Base-by-base conservation (phyloP, 2,888 invertebrate species). In the Epiblema foenella region DNA sequence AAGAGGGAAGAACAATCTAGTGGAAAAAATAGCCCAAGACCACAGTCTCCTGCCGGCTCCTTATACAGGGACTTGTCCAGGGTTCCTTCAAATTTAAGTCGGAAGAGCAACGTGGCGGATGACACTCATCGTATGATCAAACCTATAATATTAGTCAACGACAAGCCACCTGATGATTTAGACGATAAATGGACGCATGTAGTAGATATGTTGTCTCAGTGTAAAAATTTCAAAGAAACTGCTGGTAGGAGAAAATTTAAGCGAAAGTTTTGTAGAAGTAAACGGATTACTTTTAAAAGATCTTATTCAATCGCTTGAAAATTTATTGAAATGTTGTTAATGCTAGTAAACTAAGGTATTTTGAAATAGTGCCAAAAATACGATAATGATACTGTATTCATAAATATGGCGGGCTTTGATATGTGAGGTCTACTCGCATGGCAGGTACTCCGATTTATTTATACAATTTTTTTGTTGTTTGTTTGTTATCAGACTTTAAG, bases 81-180 rank as follows among this genome's bases (percentile, higher is more conserved):
- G 65, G 81, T 84, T 74, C 81, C 87, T 0, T 75, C 81, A 0
- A 77, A 82, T 17, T 59, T 79, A 46, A 90, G 86, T 80, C 80
- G 81, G 46, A 84, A 85, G 39, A 79, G 78, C 5, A 81, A 80
- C 52, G 69, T 72, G 4, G 73, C 75, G 29, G 84, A 85, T 39
- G 79, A 81, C 2, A 79, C 79, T 56, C 75, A 79, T 63, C 76
- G 74, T 29, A 79, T 84, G 0, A 77, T 83, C 10, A 86, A 90
- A 73, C 93, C 93, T 1, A 89, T 93, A 37, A 93, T 93, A 24
- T 75, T 93, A 75, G 86, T 92, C 5, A 93, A 93, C 57, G 93
- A 93, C 52, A 88, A 87, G 75, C 87, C 88, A 17, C 87, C 88
- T 0, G 92, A 91, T 75, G 92, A 91, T 76, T 84, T 91, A 12